Evolutionary conservation across 2,888 invertebrate species (phyloP), one percentile per base, ranked within the genome.

Genomic region (Eretmocerus hayati): DNA sequence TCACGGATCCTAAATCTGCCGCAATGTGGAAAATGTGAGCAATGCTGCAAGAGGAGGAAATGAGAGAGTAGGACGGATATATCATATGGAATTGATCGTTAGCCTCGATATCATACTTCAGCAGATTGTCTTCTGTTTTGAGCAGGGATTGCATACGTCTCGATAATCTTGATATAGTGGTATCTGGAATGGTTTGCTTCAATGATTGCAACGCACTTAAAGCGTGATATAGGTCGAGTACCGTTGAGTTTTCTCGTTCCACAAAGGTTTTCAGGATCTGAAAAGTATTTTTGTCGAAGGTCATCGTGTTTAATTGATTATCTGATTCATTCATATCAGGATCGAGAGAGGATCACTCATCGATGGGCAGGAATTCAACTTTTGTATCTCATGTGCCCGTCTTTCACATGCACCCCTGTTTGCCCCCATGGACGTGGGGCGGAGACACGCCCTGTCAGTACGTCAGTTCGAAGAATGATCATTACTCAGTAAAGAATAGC

Each of bases 21-120:
- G 90, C 90, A 42, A 89, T 78, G 50, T 85, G 84, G 60, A 95
- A 87, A 26, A 87, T 83, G 65, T 90, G 88, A 0, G 88, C 93
- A 53, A 93, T 79, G 63, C 88, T 92, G 69, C 26, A 49, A 57
- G 50, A 38, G 50, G 22, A 49, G 30, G 48, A 6, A 11, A 26
- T n/a, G n/a, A n/a, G n/a, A n/a, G n/a, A n/a, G n/a, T n/a, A n/a
- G n/a, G n/a, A n/a, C n/a, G n/a, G n/a, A n/a, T n/a, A n/a, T n/a
- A n/a, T n/a, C n/a, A 9, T 30, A 26, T 26, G 11, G 26, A 26
- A 26, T 9, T 26, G 8, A 26, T 26, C 26, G 6, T 9, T 26
- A 6, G 6, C 26, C 11, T 1, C 6, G n/a, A 22, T 22, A 18
- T 5, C 75, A 74, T 67, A 85, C 84, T 81, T 84, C 36, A 77